phyloP scores from a whole-genome alignment of 2,113 vertebrate genomes.

The Leuciscus idus region DNA sequence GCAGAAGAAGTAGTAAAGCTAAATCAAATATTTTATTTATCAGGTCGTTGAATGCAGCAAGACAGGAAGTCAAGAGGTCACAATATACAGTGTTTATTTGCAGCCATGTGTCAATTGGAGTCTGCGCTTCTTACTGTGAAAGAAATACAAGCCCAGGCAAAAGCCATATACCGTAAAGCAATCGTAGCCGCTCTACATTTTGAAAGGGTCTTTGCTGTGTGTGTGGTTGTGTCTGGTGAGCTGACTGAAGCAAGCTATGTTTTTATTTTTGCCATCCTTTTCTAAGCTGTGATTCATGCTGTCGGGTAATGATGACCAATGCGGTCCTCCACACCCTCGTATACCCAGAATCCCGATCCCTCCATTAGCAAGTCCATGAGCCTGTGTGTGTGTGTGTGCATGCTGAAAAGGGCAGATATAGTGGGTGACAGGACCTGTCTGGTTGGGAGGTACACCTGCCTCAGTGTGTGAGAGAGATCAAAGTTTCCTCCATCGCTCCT shows the following conservation, averaged over 20 bases:
- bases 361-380: conserved; percentile 55
- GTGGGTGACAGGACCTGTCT: conserved; percentile 55
- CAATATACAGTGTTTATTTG: conserved; percentile 51
- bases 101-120: conserved; percentile 33
- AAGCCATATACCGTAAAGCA: conserved; percentile 38
- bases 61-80: conserved; percentile 47
- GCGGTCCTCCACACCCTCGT: conserved; percentile 4
- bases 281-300: conserved; percentile 31
- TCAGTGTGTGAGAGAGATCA: conserved; percentile 54
- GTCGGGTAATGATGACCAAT: conserved; percentile 29
- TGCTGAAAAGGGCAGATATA: conserved; percentile 52
- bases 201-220: conserved; percentile 26
- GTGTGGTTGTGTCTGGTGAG: conserved; percentile 24
- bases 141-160: conserved; percentile 39
- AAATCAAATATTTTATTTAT: conserved; percentile 62
- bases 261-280: conserved; percentile 31
- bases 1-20: conserved; percentile 46
- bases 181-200: not conserved
- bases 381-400: conserved; percentile 46
- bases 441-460: conserved; percentile 60
- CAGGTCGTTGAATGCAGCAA: conserved; percentile 44
- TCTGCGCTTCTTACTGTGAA: conserved; percentile 25
- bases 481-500: conserved; percentile 50
- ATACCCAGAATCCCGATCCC: conserved; percentile 28
- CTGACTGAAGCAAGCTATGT: conserved; percentile 6